Percentiles rank a stretch among this genome's conserved stretches.
These are phyloP conservation scores for Paracentrotus lividus DNA, from an alignment of 53 echinoderm and acorn worm species.

Conservation along the genomic window DNA sequence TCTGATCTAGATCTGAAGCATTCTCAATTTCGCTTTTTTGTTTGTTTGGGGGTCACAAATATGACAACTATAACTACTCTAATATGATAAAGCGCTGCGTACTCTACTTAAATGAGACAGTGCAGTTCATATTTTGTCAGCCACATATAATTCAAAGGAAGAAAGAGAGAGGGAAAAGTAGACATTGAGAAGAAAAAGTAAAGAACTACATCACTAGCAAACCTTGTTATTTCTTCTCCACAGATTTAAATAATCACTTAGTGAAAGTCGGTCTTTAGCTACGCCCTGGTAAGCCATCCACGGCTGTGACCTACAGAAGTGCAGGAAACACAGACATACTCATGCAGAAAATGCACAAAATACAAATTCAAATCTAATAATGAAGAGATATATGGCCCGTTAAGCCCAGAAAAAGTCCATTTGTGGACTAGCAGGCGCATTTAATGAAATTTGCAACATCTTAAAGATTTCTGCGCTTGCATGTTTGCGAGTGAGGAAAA, in stretches of 20 bases:
- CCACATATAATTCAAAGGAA: not conserved
- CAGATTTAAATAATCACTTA: conserved; percentile 52
- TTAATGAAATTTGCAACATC: conserved; percentile 72
- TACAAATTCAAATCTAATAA: conserved; percentile 72
- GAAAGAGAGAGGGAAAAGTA: not conserved
- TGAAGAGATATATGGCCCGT: conserved; percentile 58
- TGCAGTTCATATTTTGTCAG: not conserved
- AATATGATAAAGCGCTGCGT: conserved; percentile 18
- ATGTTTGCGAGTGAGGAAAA: conserved; percentile 42
- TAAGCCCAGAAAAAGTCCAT: conserved; percentile 72
- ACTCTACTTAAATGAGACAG: not conserved
- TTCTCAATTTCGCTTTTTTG: too few species aligned
- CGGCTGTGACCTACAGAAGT: conserved; percentile 61
- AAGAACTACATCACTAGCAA: not conserved
- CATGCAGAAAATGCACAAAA: conserved; percentile 72
- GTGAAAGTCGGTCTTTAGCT: conserved; percentile 45
- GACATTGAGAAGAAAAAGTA: not conserved
- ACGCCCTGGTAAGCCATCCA: not conserved
- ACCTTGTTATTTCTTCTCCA: conserved; percentile 23
- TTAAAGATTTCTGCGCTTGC: conserved; percentile 63
- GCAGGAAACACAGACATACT: conserved; percentile 57
- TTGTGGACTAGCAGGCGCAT: conserved; percentile 62
- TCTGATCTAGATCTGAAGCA: too few species aligned
- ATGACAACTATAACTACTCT: too few species aligned
- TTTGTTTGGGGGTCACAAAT: not conserved